Evolutionary conservation across 2,888 invertebrate species (phyloP).

Genomic region (Reticulitermes lucifugus): DNA sequence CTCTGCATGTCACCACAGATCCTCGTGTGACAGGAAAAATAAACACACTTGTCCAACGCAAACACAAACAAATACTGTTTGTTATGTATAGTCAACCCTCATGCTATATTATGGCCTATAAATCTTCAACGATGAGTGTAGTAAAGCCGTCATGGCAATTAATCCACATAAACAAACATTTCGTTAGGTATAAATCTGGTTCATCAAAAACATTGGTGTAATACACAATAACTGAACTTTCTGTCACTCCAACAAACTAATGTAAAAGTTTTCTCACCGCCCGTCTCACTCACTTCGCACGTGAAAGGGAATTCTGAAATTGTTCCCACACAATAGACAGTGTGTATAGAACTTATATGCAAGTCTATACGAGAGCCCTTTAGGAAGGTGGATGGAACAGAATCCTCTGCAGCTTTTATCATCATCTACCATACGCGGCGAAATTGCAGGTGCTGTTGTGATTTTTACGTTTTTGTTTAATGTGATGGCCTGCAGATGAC

Average conservation of each 20-base stretch:
- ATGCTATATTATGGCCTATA: conserved; percentile 1
- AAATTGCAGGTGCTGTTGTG: too few relatives aligned
- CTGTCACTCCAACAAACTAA: background rate
- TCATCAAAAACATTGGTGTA: background rate
- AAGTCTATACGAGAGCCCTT: too few relatives aligned
- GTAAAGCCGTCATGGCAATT: background rate
- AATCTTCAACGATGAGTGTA: conserved; percentile 7
- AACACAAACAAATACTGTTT: conserved; percentile 13
- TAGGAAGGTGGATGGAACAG: too few relatives aligned
- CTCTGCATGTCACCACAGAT: conserved; percentile 5
- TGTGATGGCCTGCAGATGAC: too few relatives aligned
- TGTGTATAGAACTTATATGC: too few relatives aligned
- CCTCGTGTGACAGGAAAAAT: conserved; percentile 13
- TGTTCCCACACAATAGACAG: too few relatives aligned
- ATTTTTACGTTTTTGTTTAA: too few relatives aligned
- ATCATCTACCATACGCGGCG: too few relatives aligned
- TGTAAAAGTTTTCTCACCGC: background rate
- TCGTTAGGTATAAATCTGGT: background rate
- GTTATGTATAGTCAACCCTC: conserved; percentile 9
- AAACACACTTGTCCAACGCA: conserved; percentile 13
- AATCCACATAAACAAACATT: conserved; percentile 6
- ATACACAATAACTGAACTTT: background rate
- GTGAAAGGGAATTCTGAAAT: too few relatives aligned
- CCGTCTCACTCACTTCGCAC: too few relatives aligned
- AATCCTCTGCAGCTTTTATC: too few relatives aligned